phyloP scores from a whole-genome alignment of 1,140 invertebrate genomes.

The Maconellicoccus hirsutus region DNA sequence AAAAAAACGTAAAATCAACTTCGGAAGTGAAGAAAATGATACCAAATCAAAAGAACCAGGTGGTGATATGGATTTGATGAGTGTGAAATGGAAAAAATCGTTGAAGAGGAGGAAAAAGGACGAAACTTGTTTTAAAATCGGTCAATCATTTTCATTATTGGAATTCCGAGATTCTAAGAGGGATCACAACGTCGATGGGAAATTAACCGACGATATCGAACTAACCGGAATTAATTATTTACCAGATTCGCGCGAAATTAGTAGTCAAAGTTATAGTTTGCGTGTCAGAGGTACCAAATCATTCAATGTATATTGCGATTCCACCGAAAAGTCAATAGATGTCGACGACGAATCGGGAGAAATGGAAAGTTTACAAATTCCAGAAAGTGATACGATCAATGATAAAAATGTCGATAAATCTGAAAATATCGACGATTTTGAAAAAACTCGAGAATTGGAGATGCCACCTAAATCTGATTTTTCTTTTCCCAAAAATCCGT shows the following conservation, averaged over 20 bases:
- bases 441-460: too few species aligned
- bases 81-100: not conserved
- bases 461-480: too few species aligned
- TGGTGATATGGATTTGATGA: not conserved
- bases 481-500: too few species aligned
- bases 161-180: not conserved
- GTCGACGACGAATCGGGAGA: too few species aligned
- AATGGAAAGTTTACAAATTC: too few species aligned
- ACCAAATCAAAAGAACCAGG: not conserved
- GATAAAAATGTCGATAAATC: too few species aligned
- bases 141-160: not conserved
- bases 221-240: not conserved
- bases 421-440: too few species aligned
- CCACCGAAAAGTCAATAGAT: too few species aligned
- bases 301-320: not conserved
- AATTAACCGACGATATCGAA: too few species aligned
- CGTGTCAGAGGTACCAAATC: not conserved
- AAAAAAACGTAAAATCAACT: slow-evolving; percentile 13
- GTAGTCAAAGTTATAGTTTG: not conserved
- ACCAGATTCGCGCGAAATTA: not conserved
- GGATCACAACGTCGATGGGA: not conserved
- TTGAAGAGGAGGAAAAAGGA: not conserved
- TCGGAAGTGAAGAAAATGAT: not conserved
- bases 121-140: not conserved
- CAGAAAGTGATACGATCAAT: too few species aligned